Evolutionary conservation across 2,888 invertebrate species (phyloP), one percentile per base, ranked within the genome.

Genomic region (Morpho deidamia): DNA sequence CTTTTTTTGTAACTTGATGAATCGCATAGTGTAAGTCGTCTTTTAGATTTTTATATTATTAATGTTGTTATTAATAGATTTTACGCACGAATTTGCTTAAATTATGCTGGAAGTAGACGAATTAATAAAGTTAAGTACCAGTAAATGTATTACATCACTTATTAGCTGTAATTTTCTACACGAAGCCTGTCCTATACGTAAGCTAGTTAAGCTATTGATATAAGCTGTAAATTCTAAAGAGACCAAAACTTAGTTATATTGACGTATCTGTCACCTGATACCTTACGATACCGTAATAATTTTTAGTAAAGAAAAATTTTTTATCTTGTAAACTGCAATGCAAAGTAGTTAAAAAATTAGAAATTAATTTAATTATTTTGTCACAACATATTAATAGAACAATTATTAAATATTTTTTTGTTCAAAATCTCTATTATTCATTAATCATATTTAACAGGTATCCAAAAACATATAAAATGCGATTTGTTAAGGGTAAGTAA

Each of bases 211-310:
- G 8, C 11, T 52, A 41, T 34, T 40, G 23, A 14, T 49, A 41
- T 49, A 9, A 33, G 11, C 12, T 40, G 12, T 40, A 51, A 7
- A 14, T 40, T 40, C 40, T 11, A 23, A 33, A 11, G 34, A 37
- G 37, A 34, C 34, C 37, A 51, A 38, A 34, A 50, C 3, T 14
- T 39, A 35, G n/a, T 39, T 33, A 46, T 38, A 44, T 52, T 14
- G 38, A 58, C 56, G 53, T 56, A 56, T 56, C 56, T 47, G 23
- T 45, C n/a, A n/a, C n/a, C n/a, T n/a, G n/a, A 7, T 8, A 33
- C 39, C 11, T 32, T 38, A 45, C 1, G 7, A n/a, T 35, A 14
- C 14, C n/a, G 1, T 37, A 45, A 45, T 14, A 41, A 8, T 7
- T 11, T 44, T n/a, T 44, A 23, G 32, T 8, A 44, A 44, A 11